Evolutionary conservation across 35 echinoderm and acorn worm species (phyloP), one percentile per base, ranked within the genome.

Genomic region (Stichopus chloronotus): DNA sequence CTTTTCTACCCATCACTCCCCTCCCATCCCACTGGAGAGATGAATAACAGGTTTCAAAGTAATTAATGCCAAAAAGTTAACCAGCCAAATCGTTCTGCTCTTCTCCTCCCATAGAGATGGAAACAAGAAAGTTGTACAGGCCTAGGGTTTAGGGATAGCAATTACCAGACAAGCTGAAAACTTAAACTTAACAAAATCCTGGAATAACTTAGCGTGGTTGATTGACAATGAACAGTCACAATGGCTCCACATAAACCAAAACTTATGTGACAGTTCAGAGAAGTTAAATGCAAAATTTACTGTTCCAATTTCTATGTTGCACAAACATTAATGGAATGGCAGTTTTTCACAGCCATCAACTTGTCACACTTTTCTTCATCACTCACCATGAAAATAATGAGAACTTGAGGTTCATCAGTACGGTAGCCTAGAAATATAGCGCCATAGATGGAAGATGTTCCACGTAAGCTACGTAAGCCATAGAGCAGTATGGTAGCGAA

Each of bases 251-350:
- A 74, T 72, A 72, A 72, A n/a, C 69, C 30, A 74, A 60, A 85
- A 58, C 16, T 85, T 85, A 85, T 58, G 82, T 58, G 82, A 58
- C 82, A 85, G 82, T 85, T 57, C 69, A 74, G 7, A 74, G 11
- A 74, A 74, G 19, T 74, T 74, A 74, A 74, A 74, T n/a, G 14
- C 22, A 74, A 74, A 74, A 74, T 74, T 74, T 74, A 74, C 69
- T 74, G 69, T 74, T 74, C 17, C 69, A 74, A 74, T 74, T 74
- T 74, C 19, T 74, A 74, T 74, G 22, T 20, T 20, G 69, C 19
- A 74, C 69, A 74, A 74, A 74, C 69, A n/a, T 74, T 74, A 74
- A 74, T 74, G 69, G 19, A 74, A 19, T 20, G 17, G 69, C 22
- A 74, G 69, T 74, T 74, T 74, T 74, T 74, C 69, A 74, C 17